A percentile compares a stretch with the other conserved stretches of the same genome.
phyloP scores from a whole-genome alignment of 2,888 invertebrate species.

The Carpatolechia fugitivella region DNA sequence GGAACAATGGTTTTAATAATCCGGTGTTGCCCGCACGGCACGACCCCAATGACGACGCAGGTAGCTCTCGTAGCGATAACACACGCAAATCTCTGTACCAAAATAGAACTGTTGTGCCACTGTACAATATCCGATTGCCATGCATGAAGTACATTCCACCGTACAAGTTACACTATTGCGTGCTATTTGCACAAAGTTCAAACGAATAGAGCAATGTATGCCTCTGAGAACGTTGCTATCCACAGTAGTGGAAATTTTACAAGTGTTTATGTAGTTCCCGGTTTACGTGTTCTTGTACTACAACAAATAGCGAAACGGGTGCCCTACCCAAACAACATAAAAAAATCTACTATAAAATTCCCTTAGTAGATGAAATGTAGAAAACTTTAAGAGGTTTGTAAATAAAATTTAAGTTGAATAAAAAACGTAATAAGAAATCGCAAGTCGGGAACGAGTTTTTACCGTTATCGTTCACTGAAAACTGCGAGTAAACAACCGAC shows the following conservation, averaged over 20 bases:
- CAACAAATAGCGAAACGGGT: slow-evolving; percentile 44
- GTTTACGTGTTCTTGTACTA: slow-evolving; percentile 35
- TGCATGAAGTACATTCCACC: slow-evolving; percentile 18
- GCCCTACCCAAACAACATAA: slow-evolving; percentile 43
- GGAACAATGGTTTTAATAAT: slow-evolving; percentile 58
- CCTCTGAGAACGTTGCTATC: slow-evolving; percentile 22
- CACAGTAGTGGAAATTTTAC: slow-evolving; percentile 27
- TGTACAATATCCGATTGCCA: slow-evolving; percentile 2
- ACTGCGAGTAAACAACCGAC: slow-evolving; percentile 48
- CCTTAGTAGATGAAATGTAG: background rate
- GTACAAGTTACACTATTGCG: background rate
- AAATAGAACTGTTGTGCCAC: background rate
- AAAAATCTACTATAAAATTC: slow-evolving; percentile 32
- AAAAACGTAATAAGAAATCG: slow-evolving; percentile 40
- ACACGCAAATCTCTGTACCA: slow-evolving; percentile 43
- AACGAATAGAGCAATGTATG: slow-evolving; percentile 31
- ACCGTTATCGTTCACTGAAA: slow-evolving; percentile 68
- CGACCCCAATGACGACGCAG: slow-evolving; percentile 53
- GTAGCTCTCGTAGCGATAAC: slow-evolving; percentile 53
- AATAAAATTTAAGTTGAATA: slow-evolving; percentile 47
- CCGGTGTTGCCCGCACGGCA: slow-evolving; percentile 32
- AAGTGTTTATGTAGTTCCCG: slow-evolving; percentile 30
- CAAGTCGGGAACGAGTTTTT: slow-evolving; percentile 63
- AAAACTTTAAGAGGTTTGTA: slow-evolving; percentile 43
- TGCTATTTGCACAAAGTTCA: slow-evolving; percentile 5